phyloP scores from a whole-genome alignment of 1,140 invertebrate species.

The Heliothis virescens region DNA sequence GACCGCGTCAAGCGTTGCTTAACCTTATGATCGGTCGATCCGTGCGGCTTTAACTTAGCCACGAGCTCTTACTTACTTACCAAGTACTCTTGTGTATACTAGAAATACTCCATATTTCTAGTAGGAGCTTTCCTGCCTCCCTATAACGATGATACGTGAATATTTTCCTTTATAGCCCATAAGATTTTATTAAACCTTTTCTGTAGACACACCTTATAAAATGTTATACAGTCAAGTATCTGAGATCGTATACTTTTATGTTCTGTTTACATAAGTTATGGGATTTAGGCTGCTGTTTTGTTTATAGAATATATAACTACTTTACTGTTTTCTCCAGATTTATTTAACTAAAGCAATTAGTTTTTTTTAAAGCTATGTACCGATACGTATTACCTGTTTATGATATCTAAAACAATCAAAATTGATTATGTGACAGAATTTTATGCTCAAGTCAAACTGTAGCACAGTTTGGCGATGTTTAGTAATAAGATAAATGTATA shows the following conservation, averaged over 20 bases:
- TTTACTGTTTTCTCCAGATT: background rate
- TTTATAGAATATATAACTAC: background rate
- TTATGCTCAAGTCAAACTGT: too few species aligned
- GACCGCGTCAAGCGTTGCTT: too few species aligned
- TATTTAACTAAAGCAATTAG: too few species aligned
- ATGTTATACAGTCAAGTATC: constrained; percentile 15
- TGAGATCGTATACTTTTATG: constrained; percentile 17
- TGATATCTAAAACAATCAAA: too few species aligned
- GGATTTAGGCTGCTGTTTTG: background rate
- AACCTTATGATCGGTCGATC: too few species aligned
- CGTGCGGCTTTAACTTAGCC: too few species aligned
- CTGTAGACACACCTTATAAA: constrained; percentile 35
- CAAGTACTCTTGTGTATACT: background rate
- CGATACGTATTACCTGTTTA: too few species aligned
- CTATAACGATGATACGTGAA: constrained; percentile 24
- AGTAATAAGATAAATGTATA: too few species aligned
- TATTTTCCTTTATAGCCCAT: constrained; percentile 23
- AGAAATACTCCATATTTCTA: too few species aligned
- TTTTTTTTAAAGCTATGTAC: background rate
- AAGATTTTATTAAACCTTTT: constrained; percentile 30
- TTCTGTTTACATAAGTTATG: constrained; percentile 33
- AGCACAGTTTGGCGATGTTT: too few species aligned
- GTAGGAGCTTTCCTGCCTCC: background rate
- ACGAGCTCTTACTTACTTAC: too few species aligned
- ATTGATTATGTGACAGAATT: too few species aligned